Evolutionary conservation across 64 coral and sea anemone genomes (phyloP).

Genomic region (Dendrophyllia cribrosa): DNA sequence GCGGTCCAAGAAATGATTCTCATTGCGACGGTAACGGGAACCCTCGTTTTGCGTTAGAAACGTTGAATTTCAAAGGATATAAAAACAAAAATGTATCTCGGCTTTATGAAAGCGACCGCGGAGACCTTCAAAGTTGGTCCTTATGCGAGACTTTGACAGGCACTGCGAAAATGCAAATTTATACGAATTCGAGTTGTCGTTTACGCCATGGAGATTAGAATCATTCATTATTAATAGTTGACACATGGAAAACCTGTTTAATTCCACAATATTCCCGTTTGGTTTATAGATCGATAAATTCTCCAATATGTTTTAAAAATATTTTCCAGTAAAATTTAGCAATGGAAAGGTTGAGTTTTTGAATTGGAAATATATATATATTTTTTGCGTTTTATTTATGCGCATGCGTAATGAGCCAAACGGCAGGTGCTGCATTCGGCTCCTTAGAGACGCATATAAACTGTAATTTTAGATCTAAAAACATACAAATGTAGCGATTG

Average conservation of each 20-base stretch:
- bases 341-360: neutral
- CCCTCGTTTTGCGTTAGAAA: neutral
- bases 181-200: neutral
- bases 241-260: conserved; percentile 32
- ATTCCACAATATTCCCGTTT: neutral
- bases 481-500: conserved; percentile 7
- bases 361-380: neutral
- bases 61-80: neutral
- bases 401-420: neutral
- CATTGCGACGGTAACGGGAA: neutral
- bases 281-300: neutral
- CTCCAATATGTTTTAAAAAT: neutral
- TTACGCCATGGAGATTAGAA: conserved; percentile 25
- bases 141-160: neutral
- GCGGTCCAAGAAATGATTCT: neutral
- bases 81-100: neutral
- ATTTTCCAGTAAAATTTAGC: no score
- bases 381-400: neutral
- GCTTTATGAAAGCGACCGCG: neutral
- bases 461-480: neutral
- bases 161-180: conserved; percentile 45
- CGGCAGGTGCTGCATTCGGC: conserved; percentile 5
- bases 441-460: conserved; percentile 12
- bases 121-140: neutral
- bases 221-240: conserved; percentile 50